Conservation (phyloP, 2,888 invertebrate species). For the Proisotoma minuta region DNA sequence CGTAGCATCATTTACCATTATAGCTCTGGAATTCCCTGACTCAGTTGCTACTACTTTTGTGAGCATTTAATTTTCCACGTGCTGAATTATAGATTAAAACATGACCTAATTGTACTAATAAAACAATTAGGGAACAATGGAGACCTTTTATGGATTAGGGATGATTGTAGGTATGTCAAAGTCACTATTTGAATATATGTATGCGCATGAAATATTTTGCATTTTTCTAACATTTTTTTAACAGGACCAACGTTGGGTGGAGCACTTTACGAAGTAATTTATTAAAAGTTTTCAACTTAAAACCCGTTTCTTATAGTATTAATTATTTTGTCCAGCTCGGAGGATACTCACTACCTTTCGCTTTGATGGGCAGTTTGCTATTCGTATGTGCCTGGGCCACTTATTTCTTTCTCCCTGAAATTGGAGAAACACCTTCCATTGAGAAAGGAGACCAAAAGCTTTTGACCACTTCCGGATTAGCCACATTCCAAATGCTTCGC, state of each 20-base stretch:
- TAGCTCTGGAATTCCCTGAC: constrained; percentile 54
- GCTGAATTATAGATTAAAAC: background rate
- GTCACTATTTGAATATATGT: too few species aligned
- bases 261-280: constrained; percentile 49
- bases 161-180: too few species aligned
- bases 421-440: constrained; percentile 47
- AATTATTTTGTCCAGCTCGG: constrained; percentile 46
- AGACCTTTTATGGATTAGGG: constrained; percentile 52
- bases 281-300: background rate
- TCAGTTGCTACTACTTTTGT: constrained; percentile 55
- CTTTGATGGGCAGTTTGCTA: constrained; percentile 51
- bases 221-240: too few species aligned
- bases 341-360: constrained; percentile 52
- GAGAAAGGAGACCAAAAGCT: background rate
- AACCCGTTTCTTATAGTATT: background rate
- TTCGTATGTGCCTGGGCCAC: constrained; percentile 49
- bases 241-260: constrained; percentile 51
- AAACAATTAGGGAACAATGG: constrained; percentile 52
- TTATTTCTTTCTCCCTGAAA: constrained; percentile 52
- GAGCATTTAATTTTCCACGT: constrained; percentile 43
- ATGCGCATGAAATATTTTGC: too few species aligned
- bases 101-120: too few species aligned
- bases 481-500: constrained; percentile 61
- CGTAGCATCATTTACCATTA: constrained; percentile 54
- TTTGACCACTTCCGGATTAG: constrained; percentile 27